Evolutionary conservation across 1,140 invertebrate genomes (phyloP).

Genomic region (Linepithema humile): DNA sequence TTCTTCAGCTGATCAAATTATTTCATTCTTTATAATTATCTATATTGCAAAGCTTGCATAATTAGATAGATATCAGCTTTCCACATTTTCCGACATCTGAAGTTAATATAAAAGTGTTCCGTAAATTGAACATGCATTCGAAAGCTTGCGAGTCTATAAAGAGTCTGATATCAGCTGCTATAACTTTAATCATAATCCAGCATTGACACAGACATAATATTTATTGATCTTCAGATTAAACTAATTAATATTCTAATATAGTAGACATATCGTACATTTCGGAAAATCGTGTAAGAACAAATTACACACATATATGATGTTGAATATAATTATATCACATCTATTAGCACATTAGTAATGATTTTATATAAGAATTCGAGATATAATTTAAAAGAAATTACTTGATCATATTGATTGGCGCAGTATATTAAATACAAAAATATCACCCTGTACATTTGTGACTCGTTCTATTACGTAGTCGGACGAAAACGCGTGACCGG

Average conservation of each 20-base stretch:
- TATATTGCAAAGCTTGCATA: not conserved
- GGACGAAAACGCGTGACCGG: constrained; percentile 68
- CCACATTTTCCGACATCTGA: not conserved
- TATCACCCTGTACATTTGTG: constrained; percentile 48
- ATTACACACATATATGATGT: not conserved
- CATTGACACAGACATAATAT: constrained; percentile 12
- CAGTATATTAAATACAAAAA: constrained; percentile 44
- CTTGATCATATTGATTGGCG: not conserved
- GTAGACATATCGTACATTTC: not conserved
- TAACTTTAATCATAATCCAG: not conserved
- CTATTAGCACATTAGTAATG: too few relatives aligned
- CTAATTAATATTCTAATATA: not conserved
- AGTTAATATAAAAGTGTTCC: not conserved
- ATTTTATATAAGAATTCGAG: not conserved
- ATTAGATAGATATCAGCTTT: not conserved
- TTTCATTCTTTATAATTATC: not conserved
- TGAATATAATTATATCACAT: not conserved
- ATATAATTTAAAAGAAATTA: constrained; percentile 12
- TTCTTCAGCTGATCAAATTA: not conserved
- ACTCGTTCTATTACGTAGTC: constrained; percentile 67
- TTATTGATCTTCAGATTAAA: not conserved
- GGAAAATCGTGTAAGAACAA: not conserved
- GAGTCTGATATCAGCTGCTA: not conserved
- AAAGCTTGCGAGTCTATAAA: not conserved
- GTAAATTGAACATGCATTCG: not conserved